phyloP scores from a whole-genome alignment of 2,113 vertebrate genomes.

The Myotis yumanensis region DNA sequence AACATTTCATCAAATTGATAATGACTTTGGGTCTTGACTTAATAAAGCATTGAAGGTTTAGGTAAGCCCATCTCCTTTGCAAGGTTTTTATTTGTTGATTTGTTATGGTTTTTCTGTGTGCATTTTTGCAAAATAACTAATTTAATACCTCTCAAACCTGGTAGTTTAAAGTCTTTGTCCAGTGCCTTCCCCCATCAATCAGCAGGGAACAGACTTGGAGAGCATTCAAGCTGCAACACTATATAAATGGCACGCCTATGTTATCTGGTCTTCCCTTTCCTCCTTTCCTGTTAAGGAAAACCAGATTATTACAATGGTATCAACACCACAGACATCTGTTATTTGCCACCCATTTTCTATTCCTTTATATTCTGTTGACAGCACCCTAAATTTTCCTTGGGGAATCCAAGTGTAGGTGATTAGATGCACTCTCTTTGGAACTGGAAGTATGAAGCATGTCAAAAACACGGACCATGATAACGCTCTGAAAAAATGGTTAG shows the following conservation, averaged over 20 bases:
- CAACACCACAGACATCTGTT: neutral
- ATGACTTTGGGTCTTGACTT: neutral
- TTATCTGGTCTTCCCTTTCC: no score
- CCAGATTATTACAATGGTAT: no score
- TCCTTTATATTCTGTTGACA: neutral
- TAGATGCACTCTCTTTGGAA: neutral
- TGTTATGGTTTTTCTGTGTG: neutral
- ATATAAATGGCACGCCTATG: no score
- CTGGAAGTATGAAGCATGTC: neutral
- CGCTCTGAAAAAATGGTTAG: neutral
- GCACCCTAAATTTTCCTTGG: neutral
- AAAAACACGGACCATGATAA: neutral
- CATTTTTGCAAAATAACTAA: neutral
- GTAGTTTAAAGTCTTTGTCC: neutral
- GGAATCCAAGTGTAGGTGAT: neutral
- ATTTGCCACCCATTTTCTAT: neutral
- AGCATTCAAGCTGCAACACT: no score
- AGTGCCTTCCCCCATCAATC: no score
- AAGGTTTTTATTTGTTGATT: neutral
- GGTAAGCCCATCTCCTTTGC: neutral
- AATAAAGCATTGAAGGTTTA: neutral
- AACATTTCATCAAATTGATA: constrained; percentile 14
- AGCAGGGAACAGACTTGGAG: no score
- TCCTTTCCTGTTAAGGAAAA: no score
- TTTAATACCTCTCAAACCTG: neutral